These are phyloP conservation scores for Spondyliosoma cantharus DNA, from an alignment of 2,797 vertebrate species.

Conservation along the genomic window DNA sequence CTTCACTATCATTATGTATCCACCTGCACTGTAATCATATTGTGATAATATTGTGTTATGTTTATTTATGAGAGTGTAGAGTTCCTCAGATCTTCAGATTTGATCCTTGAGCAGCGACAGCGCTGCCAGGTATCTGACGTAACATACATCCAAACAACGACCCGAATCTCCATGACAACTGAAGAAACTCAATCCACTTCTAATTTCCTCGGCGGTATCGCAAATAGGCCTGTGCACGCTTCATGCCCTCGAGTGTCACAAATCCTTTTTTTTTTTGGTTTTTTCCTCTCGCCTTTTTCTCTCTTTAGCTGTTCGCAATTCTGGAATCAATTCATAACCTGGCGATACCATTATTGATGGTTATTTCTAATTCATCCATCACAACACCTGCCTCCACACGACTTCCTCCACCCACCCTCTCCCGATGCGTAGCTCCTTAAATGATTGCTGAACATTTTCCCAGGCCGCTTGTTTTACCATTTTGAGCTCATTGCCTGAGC, in stretches of 20 bases:
- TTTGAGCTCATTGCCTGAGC: slow-evolving; percentile 29
- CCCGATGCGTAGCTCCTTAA: neutral
- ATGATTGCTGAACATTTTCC: slow-evolving; percentile 23
- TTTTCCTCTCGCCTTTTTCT: neutral
- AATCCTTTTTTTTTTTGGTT: neutral
- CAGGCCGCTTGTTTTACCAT: slow-evolving; percentile 30
- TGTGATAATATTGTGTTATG: neutral
- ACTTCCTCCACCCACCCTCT: no score
- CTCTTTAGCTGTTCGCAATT: neutral
- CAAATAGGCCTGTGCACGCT: no score
- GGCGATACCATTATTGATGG: no score
- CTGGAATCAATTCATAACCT: neutral
- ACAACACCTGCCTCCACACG: neutral
- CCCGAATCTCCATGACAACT: neutral
- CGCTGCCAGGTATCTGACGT: no score
- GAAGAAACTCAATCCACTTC: neutral
- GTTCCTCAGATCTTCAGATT: neutral
- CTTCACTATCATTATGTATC: neutral
- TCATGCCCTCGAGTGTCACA: neutral
- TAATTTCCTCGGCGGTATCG: neutral
- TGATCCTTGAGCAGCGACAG: neutral
- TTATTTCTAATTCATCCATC: neutral
- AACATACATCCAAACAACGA: no score
- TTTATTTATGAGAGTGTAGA: neutral
- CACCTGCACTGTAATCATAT: neutral